Evolutionary conservation across 2,797 vertebrate species (phyloP), one percentile per base, ranked within the genome.

Genomic region (Remorina albescens): DNA sequence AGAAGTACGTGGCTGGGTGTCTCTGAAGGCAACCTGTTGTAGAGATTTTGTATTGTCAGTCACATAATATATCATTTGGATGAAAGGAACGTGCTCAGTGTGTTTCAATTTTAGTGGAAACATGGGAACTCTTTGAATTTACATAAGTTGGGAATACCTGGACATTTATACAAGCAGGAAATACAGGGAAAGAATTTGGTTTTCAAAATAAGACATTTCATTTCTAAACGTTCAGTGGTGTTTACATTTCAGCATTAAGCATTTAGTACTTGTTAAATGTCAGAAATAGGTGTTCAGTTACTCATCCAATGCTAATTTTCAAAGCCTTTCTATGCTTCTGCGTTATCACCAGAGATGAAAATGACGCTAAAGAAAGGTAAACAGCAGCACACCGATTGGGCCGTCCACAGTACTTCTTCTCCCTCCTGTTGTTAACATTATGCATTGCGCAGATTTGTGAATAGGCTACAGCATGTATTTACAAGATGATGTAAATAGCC

Each of bases 391-490:
- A 73, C 60, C 55, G 74, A 81, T 46, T 37, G 76, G 78, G 82
- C 80, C 87, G 78, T 78, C 39, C 63, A 86, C 76, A 76, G 85
- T 91, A 89, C 89, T 82, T 87, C 79, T 70, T 63, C 62, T 79
- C 80, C 86, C 80, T 74, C 86, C 80, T 74, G 79, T 76, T 88
- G 78, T 90, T 90, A 89, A 91, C 82, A 89, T 91, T 37, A 86
- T 85, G 94, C 88, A 90, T 91, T 67, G 46, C 80, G 66, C 87
- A 83, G 47, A 91, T 88, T 85, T 94, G 89, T 84, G 92, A 87
- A 90, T 95, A 91, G 62, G 85, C 89, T 84, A 93, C 88, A 95
- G 97, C 97, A 97, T 96, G 97, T 86, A 89, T 37, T 91, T 92
- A 93, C 91, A 93, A 91, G 66, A 89, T 66, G 77, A 88, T 94